Evolutionary conservation across 2,888 invertebrate genomes (phyloP), one percentile per base, ranked within the genome.

Genomic region (Galerucella calmariensis): DNA sequence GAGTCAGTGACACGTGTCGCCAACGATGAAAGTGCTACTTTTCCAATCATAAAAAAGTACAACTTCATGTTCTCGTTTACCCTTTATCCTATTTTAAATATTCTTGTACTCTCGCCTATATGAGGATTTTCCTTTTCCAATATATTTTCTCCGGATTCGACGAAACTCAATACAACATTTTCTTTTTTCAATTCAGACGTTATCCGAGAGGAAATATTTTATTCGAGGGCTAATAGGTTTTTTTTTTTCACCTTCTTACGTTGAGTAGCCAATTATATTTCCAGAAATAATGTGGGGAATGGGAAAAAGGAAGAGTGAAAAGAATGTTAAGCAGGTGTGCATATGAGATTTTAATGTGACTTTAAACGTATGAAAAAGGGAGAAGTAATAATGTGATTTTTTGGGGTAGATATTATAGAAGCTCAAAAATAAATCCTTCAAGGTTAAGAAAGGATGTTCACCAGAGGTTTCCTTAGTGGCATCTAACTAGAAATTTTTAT

Each of bases 211-310:
- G 53, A 1, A 66, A 44, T 59, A 66, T 72, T 72, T 72, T 48
- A 72, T 72, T 72, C 66, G 72, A 66, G 16, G 51, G 44, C 27
- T 72, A 67, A 72, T 72, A 59, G 72, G 67, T 66, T 72, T 72
- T 41, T 20, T 20, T 20, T 27, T 63, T 72, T 72, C 59, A 66
- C 59, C 20, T 58, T 41, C 16, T 48, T 58, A 44, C 59, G 44
- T 20, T 56, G 58, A 46, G 53, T 41, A 66, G 46, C 66, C 71
- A 67, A 72, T 72, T 72, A 20, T 56, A 67, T 72, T 48, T 65
- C 46, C 51, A 59, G 48, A 72, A 72, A 72, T 72, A 72, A 72
- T 72, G n/a, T 56, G 35, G n/a, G 48, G 35, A 48, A 2, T 16
- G 35, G 20, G 51, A 61, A 61, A 61, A 58, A 8, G 63, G 11